Percentiles rank a stretch among this genome's conserved stretches.
Conservation (phyloP, 2,888 invertebrate genomes). For the Bugula neritina region DNA sequence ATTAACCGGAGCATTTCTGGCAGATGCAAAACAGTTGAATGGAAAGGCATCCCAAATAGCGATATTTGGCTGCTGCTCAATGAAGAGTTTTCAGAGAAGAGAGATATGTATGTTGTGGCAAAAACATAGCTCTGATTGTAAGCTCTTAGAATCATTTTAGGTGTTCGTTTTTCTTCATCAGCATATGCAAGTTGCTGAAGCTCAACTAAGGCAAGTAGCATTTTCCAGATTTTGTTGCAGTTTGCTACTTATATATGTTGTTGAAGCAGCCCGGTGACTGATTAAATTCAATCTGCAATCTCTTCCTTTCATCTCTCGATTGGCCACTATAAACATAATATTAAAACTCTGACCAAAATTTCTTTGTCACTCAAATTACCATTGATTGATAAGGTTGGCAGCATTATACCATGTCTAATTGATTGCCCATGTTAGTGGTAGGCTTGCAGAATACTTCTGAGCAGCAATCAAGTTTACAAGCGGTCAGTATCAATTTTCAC, state of each 20-base stretch:
- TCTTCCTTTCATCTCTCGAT: conserved; percentile 1
- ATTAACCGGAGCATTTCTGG: background rate
- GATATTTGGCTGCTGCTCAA: background rate
- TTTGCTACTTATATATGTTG: background rate
- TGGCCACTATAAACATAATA: background rate
- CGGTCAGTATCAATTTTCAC: too few relatives aligned
- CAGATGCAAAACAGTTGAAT: background rate
- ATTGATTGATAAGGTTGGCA: too few relatives aligned
- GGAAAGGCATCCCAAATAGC: conserved; percentile 1
- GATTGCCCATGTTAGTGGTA: background rate
- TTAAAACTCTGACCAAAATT: too few relatives aligned
- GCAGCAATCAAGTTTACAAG: too few relatives aligned
- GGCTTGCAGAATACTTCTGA: too few relatives aligned
- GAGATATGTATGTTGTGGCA: background rate
- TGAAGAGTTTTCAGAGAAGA: too few relatives aligned
- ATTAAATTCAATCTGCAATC: conserved; percentile 4
- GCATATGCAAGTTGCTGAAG: background rate
- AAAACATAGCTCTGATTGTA: background rate
- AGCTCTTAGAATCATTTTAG: background rate
- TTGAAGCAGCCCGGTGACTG: background rate
- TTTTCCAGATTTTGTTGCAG: background rate
- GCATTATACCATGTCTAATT: background rate
- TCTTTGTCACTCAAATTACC: too few relatives aligned
- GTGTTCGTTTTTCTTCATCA: background rate
- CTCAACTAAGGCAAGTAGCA: background rate